Evolutionary conservation across 2,888 invertebrate genomes (phyloP).

Genomic region (Hetaerina titia): DNA sequence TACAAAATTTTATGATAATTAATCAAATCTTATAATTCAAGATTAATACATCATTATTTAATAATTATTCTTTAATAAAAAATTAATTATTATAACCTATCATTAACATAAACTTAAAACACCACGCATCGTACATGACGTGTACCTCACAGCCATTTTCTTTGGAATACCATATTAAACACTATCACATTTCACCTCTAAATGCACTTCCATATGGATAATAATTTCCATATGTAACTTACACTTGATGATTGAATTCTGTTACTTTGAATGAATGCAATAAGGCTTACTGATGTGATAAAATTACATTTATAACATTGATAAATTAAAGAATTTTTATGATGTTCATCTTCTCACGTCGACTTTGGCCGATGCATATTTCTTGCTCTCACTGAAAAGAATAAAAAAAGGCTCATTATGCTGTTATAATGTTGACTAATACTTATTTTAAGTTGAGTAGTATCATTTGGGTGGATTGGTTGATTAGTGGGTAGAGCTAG

Average conservation of each 20-base stretch:
- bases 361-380: slow-evolving; percentile 39
- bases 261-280: slow-evolving; percentile 27
- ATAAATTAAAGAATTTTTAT: slow-evolving; percentile 49
- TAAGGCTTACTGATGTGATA: slow-evolving; percentile 40
- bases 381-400: slow-evolving; percentile 57
- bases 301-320: slow-evolving; percentile 38
- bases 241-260: background rate
- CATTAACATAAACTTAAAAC: slow-evolving; percentile 6
- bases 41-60: background rate
- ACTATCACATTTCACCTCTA: slow-evolving; percentile 44
- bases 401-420: background rate
- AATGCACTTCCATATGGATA: slow-evolving; percentile 27
- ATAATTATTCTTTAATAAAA: background rate
- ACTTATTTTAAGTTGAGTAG: no score
- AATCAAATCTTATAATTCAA: background rate
- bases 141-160: slow-evolving; percentile 65
- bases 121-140: slow-evolving; percentile 34
- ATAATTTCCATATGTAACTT: slow-evolving; percentile 28
- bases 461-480: no score
- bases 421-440: no score
- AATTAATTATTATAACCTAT: background rate
- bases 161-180: slow-evolving; percentile 47
- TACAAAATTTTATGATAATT: background rate
- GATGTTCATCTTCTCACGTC: slow-evolving; percentile 28
- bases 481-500: no score